Conservation (phyloP, 2,888 invertebrate genomes). For the Pachliopta kotzebuea region DNA sequence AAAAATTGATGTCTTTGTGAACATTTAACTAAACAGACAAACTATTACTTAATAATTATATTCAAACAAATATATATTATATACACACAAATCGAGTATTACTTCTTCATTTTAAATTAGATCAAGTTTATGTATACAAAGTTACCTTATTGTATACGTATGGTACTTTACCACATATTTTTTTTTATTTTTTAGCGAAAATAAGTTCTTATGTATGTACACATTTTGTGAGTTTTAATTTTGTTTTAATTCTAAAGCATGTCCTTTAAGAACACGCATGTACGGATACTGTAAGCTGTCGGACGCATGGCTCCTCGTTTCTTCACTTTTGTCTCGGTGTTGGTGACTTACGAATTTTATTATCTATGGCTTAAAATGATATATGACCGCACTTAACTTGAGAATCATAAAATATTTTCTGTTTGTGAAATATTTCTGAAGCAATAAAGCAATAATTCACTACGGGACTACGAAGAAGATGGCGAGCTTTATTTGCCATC, state of each 20-base stretch:
- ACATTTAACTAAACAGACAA: no score
- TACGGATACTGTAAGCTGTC: constrained; percentile 35
- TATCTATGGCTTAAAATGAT: constrained; percentile 80
- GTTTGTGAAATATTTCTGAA: constrained; percentile 81
- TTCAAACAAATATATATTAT: no score
- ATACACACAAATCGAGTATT: no score
- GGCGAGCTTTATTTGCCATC: constrained; percentile 78
- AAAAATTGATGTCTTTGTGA: no score
- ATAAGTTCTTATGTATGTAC: neutral
- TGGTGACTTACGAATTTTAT: constrained; percentile 78
- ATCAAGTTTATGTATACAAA: no score
- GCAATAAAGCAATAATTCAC: constrained; percentile 81
- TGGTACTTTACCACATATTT: no score
- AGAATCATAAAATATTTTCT: constrained; percentile 81
- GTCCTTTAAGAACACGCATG: constrained; percentile 20
- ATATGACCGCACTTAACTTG: constrained; percentile 77
- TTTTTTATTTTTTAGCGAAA: neutral
- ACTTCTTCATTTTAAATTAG: no score
- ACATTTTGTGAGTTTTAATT: neutral
- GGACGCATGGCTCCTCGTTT: constrained; percentile 42
- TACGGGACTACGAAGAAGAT: constrained; percentile 78
- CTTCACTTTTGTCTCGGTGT: constrained; percentile 66
- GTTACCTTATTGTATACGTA: no score
- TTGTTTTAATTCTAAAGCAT: no score
- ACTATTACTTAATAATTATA: no score